Conservation (phyloP, 2,888 invertebrate species). For the Strigamia crassipes region DNA sequence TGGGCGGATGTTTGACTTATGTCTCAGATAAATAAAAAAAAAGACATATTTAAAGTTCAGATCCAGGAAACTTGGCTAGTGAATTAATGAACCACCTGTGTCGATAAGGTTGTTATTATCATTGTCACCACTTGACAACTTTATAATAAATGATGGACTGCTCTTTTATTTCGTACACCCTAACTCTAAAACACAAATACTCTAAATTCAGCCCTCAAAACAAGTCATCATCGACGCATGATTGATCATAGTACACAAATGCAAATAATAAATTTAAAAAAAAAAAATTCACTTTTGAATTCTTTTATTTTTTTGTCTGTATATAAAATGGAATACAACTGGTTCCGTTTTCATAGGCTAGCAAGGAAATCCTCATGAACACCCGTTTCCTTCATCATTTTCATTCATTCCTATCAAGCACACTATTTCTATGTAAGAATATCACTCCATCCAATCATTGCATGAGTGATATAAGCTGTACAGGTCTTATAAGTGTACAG, state of each 20-base stretch:
- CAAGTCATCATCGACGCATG: neutral
- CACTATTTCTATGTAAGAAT: neutral
- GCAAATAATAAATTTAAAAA: neutral
- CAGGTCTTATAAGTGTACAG: too few species aligned
- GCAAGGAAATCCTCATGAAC: slow-evolving; percentile 34
- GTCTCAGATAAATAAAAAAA: neutral
- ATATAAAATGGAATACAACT: neutral
- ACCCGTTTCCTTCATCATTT: neutral
- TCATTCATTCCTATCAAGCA: neutral
- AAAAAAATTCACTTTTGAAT: neutral
- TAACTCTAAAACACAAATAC: neutral
- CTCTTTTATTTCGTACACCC: neutral
- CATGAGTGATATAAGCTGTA: neutral
- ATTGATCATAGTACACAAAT: neutral
- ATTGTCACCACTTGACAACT: slow-evolving; percentile 4
- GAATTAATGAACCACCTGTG: slow-evolving; percentile 31
- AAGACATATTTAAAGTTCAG: neutral
- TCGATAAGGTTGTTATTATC: neutral
- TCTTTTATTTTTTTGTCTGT: neutral
- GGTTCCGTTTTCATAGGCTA: neutral
- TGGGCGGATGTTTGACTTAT: slow-evolving; percentile 12
- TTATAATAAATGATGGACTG: slow-evolving; percentile 19
- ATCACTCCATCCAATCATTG: neutral
- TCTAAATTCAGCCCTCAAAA: neutral
- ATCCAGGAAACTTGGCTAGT: slow-evolving; percentile 10